Base-by-base conservation (phyloP, 2,888 invertebrate species). In the Drosophila kanekoi region DNA sequence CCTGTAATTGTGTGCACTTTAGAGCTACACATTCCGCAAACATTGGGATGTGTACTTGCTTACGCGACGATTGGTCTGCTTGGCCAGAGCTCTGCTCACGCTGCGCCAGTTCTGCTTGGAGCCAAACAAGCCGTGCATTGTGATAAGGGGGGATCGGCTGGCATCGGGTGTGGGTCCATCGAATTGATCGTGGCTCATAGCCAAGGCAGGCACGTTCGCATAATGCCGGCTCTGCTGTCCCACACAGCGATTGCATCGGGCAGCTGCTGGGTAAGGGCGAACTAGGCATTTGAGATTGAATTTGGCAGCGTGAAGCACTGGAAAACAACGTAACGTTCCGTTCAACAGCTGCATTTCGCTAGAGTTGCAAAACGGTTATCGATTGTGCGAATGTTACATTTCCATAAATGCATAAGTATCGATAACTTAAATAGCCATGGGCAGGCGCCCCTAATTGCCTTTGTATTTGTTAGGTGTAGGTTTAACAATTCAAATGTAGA, bases 121-220 rank as follows among this genome's bases (percentile, higher is more conserved):
- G 0, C 98, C 97, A 76, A 99, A 94, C 13, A 98, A 93, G 0
- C 97, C 98, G 90, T 98, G 98, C 90, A 96, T 94, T 53, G 98
- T 95, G 4, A 98, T 92, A 51, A 98, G 91, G n/a, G 97, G 97
- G 0, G 94, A 92, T 40, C 88, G 85, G 44, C 60, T 66, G 20
- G 69, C 61, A 28, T 85, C 89, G 16, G 92, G 91, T 49, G 91
- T 86, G 37, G 92, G 48, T 4, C 68, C 93, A 89, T 96, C 95
- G 83, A 95, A 96, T 18, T 94, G 94, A 18, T 95, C 94, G 78
- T 94, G 96, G 1, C 95, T 94, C 87, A 96, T 92, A 79, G 95
- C 94, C 5, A 96, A 94, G 2, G 96, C 92, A 38, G 75, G 67
- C 0, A 37, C 11, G 74, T 64, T 40, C 38, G 51, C 5, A 64